Evolutionary conservation across 2,113 vertebrate genomes (phyloP).

Genomic region (Forbesichthys agassizii): DNA sequence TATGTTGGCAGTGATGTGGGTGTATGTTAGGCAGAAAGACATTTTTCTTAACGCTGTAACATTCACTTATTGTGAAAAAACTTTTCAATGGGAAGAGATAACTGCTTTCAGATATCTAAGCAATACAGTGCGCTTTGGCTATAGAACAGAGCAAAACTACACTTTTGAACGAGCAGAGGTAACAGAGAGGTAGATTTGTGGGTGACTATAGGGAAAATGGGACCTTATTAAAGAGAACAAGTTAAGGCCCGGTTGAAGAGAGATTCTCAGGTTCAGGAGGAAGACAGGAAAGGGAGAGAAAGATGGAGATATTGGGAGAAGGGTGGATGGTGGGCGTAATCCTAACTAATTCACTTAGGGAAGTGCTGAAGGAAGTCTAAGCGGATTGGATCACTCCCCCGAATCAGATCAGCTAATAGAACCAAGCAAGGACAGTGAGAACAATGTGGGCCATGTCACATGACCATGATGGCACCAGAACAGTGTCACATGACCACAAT

Average conservation of each 20-base stretch:
- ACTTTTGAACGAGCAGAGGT: neutral
- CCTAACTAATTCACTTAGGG: slow-evolving; percentile 84
- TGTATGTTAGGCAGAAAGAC: neutral
- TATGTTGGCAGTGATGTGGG: neutral
- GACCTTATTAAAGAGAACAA: neutral
- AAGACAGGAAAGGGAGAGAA: slow-evolving; percentile 1
- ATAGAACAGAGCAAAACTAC: neutral
- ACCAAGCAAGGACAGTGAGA: slow-evolving; percentile 66
- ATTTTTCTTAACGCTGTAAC: neutral
- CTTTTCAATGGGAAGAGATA: too few species aligned
- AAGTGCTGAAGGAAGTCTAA: slow-evolving; percentile 79
- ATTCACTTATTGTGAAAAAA: neutral
- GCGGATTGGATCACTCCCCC: slow-evolving; percentile 82
- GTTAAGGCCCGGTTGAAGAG: neutral
- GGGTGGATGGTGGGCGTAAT: slow-evolving; percentile 69
- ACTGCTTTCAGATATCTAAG: too few species aligned
- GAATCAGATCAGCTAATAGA: slow-evolving; percentile 82
- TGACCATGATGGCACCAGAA: slow-evolving; percentile 45
- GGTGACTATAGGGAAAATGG: neutral
- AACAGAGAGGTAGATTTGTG: neutral
- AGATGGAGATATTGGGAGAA: slow-evolving; percentile 10
- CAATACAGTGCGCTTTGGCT: too few species aligned
- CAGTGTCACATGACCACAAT: slow-evolving; percentile 1
- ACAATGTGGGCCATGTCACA: slow-evolving; percentile 34
- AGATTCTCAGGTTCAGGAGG: neutral